Percentiles rank a stretch among this genome's conserved stretches.
Evolutionary conservation across 2,797 vertebrate genomes (phyloP).

Genomic region (Sparidentex hasta): DNA sequence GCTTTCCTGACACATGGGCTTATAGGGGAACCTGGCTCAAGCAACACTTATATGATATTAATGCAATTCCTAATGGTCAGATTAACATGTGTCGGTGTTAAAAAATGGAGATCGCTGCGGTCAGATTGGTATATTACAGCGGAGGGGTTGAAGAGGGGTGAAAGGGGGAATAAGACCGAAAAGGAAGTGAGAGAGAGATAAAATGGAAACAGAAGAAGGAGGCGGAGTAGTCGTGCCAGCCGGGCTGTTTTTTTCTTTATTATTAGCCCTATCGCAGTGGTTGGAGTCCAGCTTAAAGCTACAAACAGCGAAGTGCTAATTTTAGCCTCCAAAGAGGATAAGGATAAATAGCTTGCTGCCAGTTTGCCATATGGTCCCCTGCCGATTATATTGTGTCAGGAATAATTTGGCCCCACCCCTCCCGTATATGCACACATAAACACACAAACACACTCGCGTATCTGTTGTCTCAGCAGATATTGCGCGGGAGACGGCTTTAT

Average conservation of each 20-base stretch:
- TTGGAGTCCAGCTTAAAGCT: conserved; percentile 88
- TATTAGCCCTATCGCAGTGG: conserved; percentile 87
- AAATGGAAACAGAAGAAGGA: conserved; percentile 23
- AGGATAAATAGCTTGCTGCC: conserved; percentile 97
- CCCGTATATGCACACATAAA: conserved; percentile 19
- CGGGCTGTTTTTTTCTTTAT: conserved; percentile 66
- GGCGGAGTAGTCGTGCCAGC: conserved; percentile 41
- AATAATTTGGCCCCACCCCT: conserved; percentile 85
- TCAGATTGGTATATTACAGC: not conserved
- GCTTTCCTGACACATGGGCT: conserved; percentile 75
- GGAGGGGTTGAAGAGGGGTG: not conserved
- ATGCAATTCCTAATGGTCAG: conserved; percentile 36
- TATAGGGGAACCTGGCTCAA: conserved; percentile 56
- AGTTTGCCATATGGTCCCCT: conserved; percentile 95
- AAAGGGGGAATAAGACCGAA: not conserved
- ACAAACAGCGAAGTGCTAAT: conserved; percentile 95
- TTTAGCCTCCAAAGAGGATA: conserved; percentile 99
- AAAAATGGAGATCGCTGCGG: not conserved
- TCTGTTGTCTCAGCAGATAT: conserved; percentile 82
- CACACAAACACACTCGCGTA: conserved; percentile 52
- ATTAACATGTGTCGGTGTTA: conserved; percentile 14
- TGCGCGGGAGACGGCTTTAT: conserved; percentile 75
- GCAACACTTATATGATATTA: conserved; percentile 46
- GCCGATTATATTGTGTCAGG: conserved; percentile 92
- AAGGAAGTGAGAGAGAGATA: not conserved